Conservation (phyloP, 2,113 vertebrate species). For the Mesembrinibis cayennensis region DNA sequence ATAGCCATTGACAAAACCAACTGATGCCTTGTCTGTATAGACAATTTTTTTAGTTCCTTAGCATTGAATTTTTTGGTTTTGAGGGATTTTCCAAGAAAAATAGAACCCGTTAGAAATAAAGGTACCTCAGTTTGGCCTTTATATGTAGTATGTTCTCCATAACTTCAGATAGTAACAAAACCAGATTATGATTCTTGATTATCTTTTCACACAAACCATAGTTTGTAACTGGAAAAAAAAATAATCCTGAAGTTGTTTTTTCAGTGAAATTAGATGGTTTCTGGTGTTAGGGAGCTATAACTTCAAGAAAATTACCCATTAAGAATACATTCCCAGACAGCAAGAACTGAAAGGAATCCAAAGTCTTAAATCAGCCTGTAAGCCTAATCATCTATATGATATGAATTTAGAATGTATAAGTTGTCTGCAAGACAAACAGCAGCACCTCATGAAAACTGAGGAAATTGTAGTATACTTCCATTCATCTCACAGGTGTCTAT, state of each 20-base stretch:
- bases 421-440: neutral
- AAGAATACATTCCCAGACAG: constrained; percentile 26
- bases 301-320: constrained; percentile 3
- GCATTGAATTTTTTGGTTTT: neutral
- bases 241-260: neutral
- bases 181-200: neutral
- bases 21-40: neutral
- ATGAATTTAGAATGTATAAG: neutral
- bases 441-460: neutral
- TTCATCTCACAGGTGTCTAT: neutral
- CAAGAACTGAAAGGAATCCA: neutral
- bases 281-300: neutral
- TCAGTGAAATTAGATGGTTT: neutral
- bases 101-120: neutral
- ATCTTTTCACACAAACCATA: neutral
- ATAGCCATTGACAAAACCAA: neutral
- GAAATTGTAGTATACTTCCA: neutral
- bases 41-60: neutral
- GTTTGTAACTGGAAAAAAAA: neutral
- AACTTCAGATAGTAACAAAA: neutral
- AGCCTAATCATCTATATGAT: neutral
- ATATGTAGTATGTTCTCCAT: neutral
- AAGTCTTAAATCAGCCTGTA: constrained; percentile 19
- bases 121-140: neutral
- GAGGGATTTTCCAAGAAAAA: neutral